Evolutionary conservation across 2,888 invertebrate genomes (phyloP).

Genomic region (Thymelicus lineola): DNA sequence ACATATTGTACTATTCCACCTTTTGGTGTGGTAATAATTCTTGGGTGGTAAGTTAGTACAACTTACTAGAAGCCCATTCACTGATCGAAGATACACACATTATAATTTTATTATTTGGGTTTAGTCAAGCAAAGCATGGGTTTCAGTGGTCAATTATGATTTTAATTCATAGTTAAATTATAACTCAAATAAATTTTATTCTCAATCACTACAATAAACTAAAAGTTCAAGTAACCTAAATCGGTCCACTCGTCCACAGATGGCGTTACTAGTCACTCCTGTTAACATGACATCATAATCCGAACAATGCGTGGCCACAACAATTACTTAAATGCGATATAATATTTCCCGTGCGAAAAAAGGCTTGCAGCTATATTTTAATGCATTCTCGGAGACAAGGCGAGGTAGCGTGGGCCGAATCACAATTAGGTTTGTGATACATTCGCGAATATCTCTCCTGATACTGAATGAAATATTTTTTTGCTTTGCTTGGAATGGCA

Average conservation of each 20-base stretch:
- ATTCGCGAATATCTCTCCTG: slow-evolving; percentile 59
- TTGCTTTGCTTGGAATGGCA: slow-evolving; percentile 33
- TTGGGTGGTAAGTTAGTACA: too few relatives aligned
- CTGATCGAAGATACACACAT: too few relatives aligned
- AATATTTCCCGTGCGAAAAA: slow-evolving; percentile 70
- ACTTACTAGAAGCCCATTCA: too few relatives aligned
- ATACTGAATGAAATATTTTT: slow-evolving; percentile 51
- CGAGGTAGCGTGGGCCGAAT: slow-evolving; percentile 67
- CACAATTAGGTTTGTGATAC: slow-evolving; percentile 63
- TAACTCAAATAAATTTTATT: too few relatives aligned
- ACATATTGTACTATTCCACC: too few relatives aligned
- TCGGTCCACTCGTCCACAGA: slow-evolving; percentile 61
- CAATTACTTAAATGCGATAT: slow-evolving; percentile 63
- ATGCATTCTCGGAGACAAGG: slow-evolving; percentile 69
- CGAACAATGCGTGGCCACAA: slow-evolving; percentile 51
- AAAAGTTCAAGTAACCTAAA: not conserved
- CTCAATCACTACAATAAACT: too few relatives aligned
- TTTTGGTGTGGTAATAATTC: too few relatives aligned
- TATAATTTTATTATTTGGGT: too few relatives aligned
- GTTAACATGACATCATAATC: slow-evolving; percentile 55
- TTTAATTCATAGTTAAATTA: too few relatives aligned
- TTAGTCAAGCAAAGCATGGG: too few relatives aligned
- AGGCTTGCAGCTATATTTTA: slow-evolving; percentile 67
- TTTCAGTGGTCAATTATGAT: too few relatives aligned
- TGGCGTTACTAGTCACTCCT: slow-evolving; percentile 53